Base-by-base conservation (phyloP, 2,888 invertebrate species). In the Shargacucullia verbasci region DNA sequence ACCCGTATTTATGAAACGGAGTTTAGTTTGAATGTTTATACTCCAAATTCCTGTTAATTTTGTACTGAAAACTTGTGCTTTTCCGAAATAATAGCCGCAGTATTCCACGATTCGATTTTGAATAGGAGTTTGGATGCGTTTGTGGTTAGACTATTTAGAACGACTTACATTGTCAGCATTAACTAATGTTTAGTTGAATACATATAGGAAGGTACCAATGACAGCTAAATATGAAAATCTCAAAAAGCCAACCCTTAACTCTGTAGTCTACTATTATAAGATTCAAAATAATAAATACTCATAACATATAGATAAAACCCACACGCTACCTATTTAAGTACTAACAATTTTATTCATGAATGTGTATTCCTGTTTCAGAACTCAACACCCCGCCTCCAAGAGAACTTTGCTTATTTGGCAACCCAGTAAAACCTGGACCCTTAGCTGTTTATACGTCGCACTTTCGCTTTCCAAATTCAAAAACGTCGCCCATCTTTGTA, bases 11-110 rank as follows among this genome's bases (percentile, higher is more conserved):
- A 72, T 70, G 59, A 70, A 70, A 52, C 59, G 45, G 57, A 72
- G 63, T 70, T 70, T 57, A 63, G 59, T 56, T 57, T 72, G 64
- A 70, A 70, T 71, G 64, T 70, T 68, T 72, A 57, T 64, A 47
- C 44, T 57, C 59, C 41, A 49, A 63, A 71, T 68, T 71, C 38
- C 59, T 57, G 63, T 54, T 57, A 64, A 29, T 29, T 29, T 29
- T 29, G 53, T 47, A 59, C 53, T 62, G 40, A 62, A 49, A 66
- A 50, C 59, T 47, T 47, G 63, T 50, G 27, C 53, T 33, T 49
- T 63, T 38, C 53, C 52, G 45, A 57, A 68, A 68, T 72, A 59
- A 68, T 64, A 57, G 60, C 56, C 50, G 49, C 43, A 41, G 50
- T 71, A 59, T 68, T 68, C 38, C 48, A 46, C 34, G 34, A 14